Conservation (phyloP, 2,113 vertebrate genomes). For the Anolis sagrei region DNA sequence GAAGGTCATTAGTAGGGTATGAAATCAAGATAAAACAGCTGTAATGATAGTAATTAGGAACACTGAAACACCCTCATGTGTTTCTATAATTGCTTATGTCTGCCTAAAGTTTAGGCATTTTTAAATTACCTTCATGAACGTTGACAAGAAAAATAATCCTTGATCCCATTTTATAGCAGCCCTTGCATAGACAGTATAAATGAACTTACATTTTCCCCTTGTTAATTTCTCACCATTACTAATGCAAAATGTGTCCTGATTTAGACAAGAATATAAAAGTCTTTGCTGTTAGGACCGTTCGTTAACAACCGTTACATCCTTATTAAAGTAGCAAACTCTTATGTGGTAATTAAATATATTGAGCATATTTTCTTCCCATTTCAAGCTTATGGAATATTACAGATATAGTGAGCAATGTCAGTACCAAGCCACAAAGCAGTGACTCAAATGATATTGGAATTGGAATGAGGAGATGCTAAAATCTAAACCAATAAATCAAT, state of each 20-base stretch:
- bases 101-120: slow-evolving; percentile 24
- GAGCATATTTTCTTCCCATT: not conserved
- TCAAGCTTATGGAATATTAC: not conserved
- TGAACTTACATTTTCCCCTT: slow-evolving; percentile 6
- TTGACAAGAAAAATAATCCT: not conserved
- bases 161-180: not conserved
- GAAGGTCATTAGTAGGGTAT: slow-evolving; percentile 23
- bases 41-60: slow-evolving; percentile 30
- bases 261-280: slow-evolving; percentile 19
- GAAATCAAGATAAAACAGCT: slow-evolving; percentile 27
- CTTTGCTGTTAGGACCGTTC: not conserved
- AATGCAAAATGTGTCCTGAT: slow-evolving; percentile 11
- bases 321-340: slow-evolving; percentile 3
- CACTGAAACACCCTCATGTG: slow-evolving; percentile 15
- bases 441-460: not conserved
- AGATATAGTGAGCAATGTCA: not conserved
- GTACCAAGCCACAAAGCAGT: not conserved
- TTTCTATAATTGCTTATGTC: slow-evolving; percentile 7
- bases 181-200: not conserved
- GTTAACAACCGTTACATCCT: not conserved
- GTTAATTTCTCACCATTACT: slow-evolving; percentile 25
- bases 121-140: slow-evolving; percentile 12
- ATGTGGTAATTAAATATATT: not conserved
- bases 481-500: not conserved
- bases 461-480: not conserved